Evolutionary conservation across 2,888 invertebrate genomes (phyloP).

Genomic region (Acronicta psi): DNA sequence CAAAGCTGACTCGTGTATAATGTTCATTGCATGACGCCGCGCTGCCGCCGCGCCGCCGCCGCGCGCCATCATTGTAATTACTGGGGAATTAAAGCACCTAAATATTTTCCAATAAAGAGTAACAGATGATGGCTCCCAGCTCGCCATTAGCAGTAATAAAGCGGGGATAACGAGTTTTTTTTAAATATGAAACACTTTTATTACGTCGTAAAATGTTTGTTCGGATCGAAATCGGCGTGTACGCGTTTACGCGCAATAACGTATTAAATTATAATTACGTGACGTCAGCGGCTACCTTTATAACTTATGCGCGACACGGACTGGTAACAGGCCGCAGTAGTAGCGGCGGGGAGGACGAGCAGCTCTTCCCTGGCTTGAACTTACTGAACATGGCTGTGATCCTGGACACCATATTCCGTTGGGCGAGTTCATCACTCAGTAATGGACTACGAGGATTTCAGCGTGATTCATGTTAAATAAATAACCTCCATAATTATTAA

Average conservation of each 20-base stretch:
- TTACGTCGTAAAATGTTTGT: slow-evolving; percentile 63
- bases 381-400: no score
- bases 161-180: slow-evolving; percentile 50
- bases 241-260: slow-evolving; percentile 58
- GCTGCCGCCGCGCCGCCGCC: no score
- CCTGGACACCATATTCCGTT: no score
- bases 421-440: no score
- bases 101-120: slow-evolving; percentile 61
- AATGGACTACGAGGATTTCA: no score
- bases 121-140: slow-evolving; percentile 54
- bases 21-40: slow-evolving; percentile 10
- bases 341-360: no score
- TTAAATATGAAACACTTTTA: slow-evolving; percentile 61
- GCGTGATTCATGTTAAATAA: no score
- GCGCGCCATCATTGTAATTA: slow-evolving; percentile 37
- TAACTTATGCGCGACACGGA: not conserved
- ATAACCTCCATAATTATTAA: no score
- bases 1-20: slow-evolving; percentile 14
- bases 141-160: slow-evolving; percentile 58
- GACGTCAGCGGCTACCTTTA: slow-evolving; percentile 27
- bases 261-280: slow-evolving; percentile 58
- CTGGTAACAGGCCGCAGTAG: no score
- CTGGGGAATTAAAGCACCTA: slow-evolving; percentile 49
- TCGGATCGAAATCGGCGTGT: slow-evolving; percentile 56
- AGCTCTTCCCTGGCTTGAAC: no score